Base-by-base conservation (phyloP, 1,140 invertebrate genomes). In the Hirudo medicinalis region DNA sequence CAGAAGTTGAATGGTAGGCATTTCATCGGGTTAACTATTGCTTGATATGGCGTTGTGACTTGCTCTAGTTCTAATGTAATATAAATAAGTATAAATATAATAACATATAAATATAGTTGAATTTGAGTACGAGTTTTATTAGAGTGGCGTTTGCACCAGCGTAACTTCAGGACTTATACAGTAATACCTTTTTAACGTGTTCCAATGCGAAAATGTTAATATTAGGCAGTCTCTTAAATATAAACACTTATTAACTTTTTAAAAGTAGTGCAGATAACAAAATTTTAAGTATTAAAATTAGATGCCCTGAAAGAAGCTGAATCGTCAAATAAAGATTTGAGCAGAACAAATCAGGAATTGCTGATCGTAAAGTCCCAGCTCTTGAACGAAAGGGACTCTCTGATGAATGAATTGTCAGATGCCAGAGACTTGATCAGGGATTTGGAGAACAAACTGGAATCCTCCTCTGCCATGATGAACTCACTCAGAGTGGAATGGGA, bases 401-500 rank as follows among this genome's bases (percentile, higher is more conserved):
- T 82, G 54, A 78, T 79, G n/a, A 76, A 74, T 55, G 79, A 80
- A 36, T 77, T 82, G 63, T 73, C 76, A 70, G 81, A 82, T 75
- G 78, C 80, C n/a, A 80, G 80, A 71, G 80, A 82, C 63, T 78
- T 79, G 32, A 78, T 81, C 29, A 75, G 75, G 63, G 81, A 82
- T 68, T 75, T 77, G 63, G 80, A 82, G 74, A 75, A 76, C 75
- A 79, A 79, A 75, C 76, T 82, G 60, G 78, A 79, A 54, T 77
- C 77, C 70, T 79, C 80, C 73, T 77, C 80, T 73, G 76, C 76
- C 55, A 79, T 80, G 70, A 79, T 82, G 32, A 76, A 76, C 75
- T 76, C 78, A 69, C 78, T 82, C 71, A 74, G 77, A 29, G 73
- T 74, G 63, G 81, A 82, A 71, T 79, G 81, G 78, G 81, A 82